A percentile compares a stretch with the other conserved stretches of the same genome.
Evolutionary conservation across 1,140 invertebrate species (phyloP).

Genomic region (Drosophila varians): DNA sequence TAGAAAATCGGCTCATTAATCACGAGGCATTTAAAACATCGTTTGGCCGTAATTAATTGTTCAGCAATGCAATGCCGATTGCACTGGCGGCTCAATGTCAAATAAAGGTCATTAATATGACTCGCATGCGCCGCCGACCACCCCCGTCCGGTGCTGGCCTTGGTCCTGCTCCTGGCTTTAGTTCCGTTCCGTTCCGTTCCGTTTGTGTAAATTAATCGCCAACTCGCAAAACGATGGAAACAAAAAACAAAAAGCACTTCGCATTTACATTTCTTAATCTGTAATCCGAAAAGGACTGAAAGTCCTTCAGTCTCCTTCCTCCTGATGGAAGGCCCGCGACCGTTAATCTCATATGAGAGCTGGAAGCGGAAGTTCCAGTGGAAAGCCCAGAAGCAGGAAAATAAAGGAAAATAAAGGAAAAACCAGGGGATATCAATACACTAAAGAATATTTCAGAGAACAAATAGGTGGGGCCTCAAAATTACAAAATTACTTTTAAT

Average conservation of each 20-base stretch:
- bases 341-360: slow-evolving; percentile 63
- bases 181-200: slow-evolving; percentile 37
- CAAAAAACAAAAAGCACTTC: slow-evolving; percentile 16
- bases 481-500: too few species aligned
- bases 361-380: slow-evolving; percentile 59
- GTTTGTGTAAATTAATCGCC: slow-evolving; percentile 58
- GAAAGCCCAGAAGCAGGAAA: too few species aligned
- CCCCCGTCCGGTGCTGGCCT: too few species aligned
- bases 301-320: neutral
- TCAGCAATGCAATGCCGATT: slow-evolving; percentile 43
- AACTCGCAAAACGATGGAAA: slow-evolving; percentile 20
- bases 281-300: slow-evolving; percentile 8
- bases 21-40: slow-evolving; percentile 66
- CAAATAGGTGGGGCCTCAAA: too few species aligned
- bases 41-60: slow-evolving; percentile 70
- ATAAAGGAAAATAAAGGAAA: neutral
- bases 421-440: neutral
- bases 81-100: slow-evolving; percentile 62
- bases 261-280: slow-evolving; percentile 47
- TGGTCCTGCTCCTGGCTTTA: slow-evolving; percentile 42
- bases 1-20: slow-evolving; percentile 71
- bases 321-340: slow-evolving; percentile 23
- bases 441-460: neutral
- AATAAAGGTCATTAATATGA: slow-evolving; percentile 66
- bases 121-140: slow-evolving; percentile 7